Percentiles rank a stretch among this genome's conserved stretches.
Conservation (phyloP, 1,140 invertebrate genomes). For the Ruditapes philippinarum region DNA sequence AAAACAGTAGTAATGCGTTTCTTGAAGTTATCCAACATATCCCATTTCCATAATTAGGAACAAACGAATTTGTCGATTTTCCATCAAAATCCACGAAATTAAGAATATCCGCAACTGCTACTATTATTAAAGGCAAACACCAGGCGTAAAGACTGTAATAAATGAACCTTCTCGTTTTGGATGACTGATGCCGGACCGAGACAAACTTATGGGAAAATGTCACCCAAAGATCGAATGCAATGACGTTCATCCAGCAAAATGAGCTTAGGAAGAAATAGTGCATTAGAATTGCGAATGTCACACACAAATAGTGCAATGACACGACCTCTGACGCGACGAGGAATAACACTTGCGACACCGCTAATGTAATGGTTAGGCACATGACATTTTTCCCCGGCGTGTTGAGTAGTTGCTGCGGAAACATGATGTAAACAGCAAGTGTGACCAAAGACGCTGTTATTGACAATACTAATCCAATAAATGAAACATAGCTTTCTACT, state of each 20-base stretch:
- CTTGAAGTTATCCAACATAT: constrained; percentile 86
- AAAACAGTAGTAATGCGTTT: constrained; percentile 78
- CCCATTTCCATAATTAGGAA: constrained; percentile 75
- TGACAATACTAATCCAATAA: constrained; percentile 71
- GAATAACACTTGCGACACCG: constrained; percentile 87
- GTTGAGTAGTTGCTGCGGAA: constrained; percentile 87
- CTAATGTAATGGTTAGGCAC: constrained; percentile 85
- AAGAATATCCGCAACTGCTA: constrained; percentile 85
- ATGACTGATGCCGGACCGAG: constrained; percentile 38
- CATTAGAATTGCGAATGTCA: constrained; percentile 85
- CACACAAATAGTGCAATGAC: constrained; percentile 56
- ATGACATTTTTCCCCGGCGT: constrained; percentile 88
- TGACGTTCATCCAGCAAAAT: constrained; percentile 89
- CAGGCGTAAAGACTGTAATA: constrained; percentile 88
- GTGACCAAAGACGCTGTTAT: constrained; percentile 68
- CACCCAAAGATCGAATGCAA: constrained; percentile 89
- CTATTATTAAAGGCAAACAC: constrained; percentile 87
- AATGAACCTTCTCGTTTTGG: constrained; percentile 84
- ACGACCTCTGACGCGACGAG: constrained; percentile 80
- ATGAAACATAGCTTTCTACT: constrained; percentile 67
- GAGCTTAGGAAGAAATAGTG: constrained; percentile 88
- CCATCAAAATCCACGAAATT: constrained; percentile 81
- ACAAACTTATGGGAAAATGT: constrained; percentile 87
- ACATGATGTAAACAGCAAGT: constrained; percentile 84
- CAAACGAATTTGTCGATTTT: not conserved